These are phyloP conservation scores for Amazonetta brasiliensis DNA, from an alignment of 2,797 vertebrate species.

Conservation along the genomic window DNA sequence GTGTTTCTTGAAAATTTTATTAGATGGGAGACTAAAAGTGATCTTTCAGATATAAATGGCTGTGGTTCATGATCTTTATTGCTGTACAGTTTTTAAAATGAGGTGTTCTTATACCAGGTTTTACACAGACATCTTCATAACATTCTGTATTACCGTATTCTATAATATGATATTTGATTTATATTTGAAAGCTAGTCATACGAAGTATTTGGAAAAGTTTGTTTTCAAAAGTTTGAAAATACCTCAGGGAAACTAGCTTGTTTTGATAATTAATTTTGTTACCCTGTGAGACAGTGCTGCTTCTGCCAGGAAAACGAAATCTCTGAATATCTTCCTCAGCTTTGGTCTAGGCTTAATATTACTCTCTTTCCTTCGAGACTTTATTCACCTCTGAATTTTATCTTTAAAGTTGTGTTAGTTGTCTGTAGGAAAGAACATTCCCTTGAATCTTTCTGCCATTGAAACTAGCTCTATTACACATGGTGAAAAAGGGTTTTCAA, in stretches of 20 bases:
- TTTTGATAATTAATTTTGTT: neutral
- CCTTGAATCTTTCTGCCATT: neutral
- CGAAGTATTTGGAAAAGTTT: neutral
- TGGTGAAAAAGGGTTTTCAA: neutral
- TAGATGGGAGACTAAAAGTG: neutral
- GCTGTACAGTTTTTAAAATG: neutral
- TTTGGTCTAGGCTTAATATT: neutral
- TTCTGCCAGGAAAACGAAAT: neutral
- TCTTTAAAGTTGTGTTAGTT: neutral
- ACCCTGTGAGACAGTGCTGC: neutral
- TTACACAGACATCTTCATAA: neutral
- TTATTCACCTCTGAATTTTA: neutral
- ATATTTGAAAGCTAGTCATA: neutral
- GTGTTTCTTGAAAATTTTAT: neutral
- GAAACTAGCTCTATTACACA: neutral
- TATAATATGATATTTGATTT: neutral
- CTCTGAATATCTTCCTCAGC: neutral
- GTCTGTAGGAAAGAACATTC: neutral
- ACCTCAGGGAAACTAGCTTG: neutral
- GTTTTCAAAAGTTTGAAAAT: neutral
- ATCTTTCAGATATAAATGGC: neutral
- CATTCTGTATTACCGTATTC: neutral
- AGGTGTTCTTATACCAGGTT: neutral
- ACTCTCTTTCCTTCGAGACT: neutral
- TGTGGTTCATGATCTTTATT: neutral